Conservation (phyloP, 2,888 invertebrate genomes). For the Pollenia labialis region DNA sequence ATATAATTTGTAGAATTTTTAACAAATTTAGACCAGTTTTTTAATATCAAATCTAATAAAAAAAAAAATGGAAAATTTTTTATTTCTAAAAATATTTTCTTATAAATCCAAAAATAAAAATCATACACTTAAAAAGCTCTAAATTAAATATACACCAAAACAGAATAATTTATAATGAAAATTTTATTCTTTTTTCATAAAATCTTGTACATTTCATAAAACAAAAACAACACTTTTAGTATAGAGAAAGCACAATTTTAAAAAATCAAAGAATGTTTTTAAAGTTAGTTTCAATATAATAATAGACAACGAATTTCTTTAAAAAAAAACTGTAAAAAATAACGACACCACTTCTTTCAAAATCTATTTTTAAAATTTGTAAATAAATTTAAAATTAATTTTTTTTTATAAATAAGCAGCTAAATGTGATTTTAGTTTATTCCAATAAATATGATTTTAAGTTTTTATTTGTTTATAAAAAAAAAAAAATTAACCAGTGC, state of each 20-base stretch:
- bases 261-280: conserved; percentile 24
- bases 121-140: too few species aligned
- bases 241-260: conserved; percentile 7
- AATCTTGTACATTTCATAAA: neutral
- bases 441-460: conserved; percentile 37
- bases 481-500: conserved; percentile 56
- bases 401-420: conserved; percentile 61
- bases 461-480: conserved; percentile 21
- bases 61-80: too few species aligned
- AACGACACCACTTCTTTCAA: neutral
- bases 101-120: too few species aligned
- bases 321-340: conserved; percentile 1
- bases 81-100: too few species aligned
- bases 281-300: neutral
- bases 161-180: too few species aligned
- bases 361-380: neutral
- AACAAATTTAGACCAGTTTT: too few species aligned
- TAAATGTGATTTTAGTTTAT: conserved; percentile 74
- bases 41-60: too few species aligned
- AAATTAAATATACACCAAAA: too few species aligned
- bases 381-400: conserved; percentile 22
- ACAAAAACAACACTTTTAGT: neutral
- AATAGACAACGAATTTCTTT: conserved; percentile 35
- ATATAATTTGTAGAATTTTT: too few species aligned
- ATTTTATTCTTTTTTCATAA: too few species aligned